Conservation (phyloP, 2,888 invertebrate species). For the Drosophila testacea region DNA sequence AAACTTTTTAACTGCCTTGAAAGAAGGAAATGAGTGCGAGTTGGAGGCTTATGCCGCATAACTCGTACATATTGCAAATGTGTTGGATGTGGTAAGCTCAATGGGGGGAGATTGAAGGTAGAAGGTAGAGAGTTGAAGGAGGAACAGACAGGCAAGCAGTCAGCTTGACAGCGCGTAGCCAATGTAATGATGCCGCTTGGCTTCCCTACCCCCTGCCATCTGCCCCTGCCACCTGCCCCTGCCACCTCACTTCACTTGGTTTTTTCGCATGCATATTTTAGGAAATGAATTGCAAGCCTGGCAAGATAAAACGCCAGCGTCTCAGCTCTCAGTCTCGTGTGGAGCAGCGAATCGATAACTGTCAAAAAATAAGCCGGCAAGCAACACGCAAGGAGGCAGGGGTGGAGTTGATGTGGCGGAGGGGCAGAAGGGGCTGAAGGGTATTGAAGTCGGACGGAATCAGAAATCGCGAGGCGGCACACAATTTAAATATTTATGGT, state of each 20-base stretch:
- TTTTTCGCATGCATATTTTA: slow-evolving; percentile 74
- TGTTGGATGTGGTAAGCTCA: slow-evolving; percentile 32
- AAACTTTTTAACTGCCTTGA: slow-evolving; percentile 68
- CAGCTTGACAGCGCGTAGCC: slow-evolving; percentile 73
- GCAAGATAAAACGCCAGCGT: slow-evolving; percentile 67
- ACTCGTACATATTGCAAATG: slow-evolving; percentile 72
- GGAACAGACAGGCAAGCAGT: slow-evolving; percentile 5
- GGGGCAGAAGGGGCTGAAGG: background rate
- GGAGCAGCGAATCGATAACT: slow-evolving; percentile 81
- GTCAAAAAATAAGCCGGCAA: slow-evolving; percentile 81
- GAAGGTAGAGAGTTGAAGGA: too few species aligned
- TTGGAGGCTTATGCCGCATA: slow-evolving; percentile 68
- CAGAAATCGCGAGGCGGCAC: slow-evolving; percentile 64
- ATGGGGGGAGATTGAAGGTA: background rate
- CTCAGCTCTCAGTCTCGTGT: slow-evolving; percentile 41
- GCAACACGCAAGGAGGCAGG: slow-evolving; percentile 63
- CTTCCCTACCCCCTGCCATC: slow-evolving; percentile 12
- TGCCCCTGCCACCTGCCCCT: background rate
- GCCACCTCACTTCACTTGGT: background rate
- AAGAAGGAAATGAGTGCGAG: slow-evolving; percentile 62
- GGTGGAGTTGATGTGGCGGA: too few species aligned
- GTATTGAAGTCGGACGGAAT: slow-evolving; percentile 2
- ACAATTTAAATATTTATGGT: slow-evolving; percentile 83
- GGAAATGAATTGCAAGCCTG: slow-evolving; percentile 73
- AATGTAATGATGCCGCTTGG: slow-evolving; percentile 71